Evolutionary conservation across 2,113 vertebrate species (phyloP).

Genomic region (Saguinus midas): DNA sequence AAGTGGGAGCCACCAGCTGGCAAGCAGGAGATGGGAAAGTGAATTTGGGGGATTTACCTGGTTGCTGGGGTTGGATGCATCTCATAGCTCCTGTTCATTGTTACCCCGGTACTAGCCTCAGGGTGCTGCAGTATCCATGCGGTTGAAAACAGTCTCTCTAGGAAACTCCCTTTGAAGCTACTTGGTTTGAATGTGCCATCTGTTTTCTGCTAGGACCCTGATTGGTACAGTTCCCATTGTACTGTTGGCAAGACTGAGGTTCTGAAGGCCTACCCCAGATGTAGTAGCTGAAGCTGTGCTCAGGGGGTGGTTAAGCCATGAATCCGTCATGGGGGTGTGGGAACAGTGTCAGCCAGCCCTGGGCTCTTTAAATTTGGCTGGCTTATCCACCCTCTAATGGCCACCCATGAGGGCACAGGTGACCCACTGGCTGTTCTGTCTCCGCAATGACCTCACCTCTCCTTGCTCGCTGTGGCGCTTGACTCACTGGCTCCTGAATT

Average conservation of each 20-base stretch:
- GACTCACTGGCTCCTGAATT: not conserved
- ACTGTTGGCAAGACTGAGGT: not conserved
- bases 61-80: not conserved
- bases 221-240: not conserved
- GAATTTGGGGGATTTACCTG: not conserved
- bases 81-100: not conserved
- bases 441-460: not conserved
- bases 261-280: not conserved
- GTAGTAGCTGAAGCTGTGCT: not conserved
- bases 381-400: not conserved
- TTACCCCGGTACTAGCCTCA: not conserved
- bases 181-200: not conserved
- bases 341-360: not conserved
- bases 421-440: not conserved
- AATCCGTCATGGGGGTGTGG: not conserved
- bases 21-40: not conserved
- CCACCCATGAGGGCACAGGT: not conserved
- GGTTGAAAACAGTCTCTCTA: not conserved
- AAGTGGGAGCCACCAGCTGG: not conserved
- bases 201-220: not conserved
- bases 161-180: not conserved
- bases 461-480: not conserved
- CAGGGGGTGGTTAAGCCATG: not conserved
- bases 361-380: not conserved
- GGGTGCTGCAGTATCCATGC: not conserved